Evolutionary conservation across 2,888 invertebrate species (phyloP).

Genomic region (Trachelus stipa): DNA sequence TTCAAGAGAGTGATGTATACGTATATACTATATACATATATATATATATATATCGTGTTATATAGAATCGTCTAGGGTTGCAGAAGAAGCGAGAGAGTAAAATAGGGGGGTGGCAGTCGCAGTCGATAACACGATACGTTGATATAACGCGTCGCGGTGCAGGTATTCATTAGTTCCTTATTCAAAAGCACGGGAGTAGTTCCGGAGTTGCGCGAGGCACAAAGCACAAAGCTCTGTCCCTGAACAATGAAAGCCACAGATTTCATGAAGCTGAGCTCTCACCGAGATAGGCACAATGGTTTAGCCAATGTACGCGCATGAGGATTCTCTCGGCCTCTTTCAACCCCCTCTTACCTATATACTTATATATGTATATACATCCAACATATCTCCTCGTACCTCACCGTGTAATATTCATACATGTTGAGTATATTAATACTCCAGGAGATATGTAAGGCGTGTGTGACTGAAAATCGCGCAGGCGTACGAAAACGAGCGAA

Average conservation of each 20-base stretch:
- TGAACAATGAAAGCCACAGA: conserved; percentile 63
- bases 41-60: neutral
- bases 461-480: conserved; percentile 37
- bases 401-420: conserved; percentile 60
- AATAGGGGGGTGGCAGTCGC: conserved; percentile 1
- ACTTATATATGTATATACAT: conserved; percentile 21
- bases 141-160: conserved; percentile 16
- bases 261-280: conserved; percentile 59
- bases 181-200: conserved; percentile 64
- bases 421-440: conserved; percentile 66
- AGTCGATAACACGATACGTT: conserved; percentile 12
- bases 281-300: conserved; percentile 64
- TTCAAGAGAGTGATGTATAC: neutral
- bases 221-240: conserved; percentile 63
- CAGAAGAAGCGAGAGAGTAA: neutral
- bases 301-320: conserved; percentile 55
- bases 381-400: too few relatives aligned
- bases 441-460: conserved; percentile 58
- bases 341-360: conserved; percentile 29
- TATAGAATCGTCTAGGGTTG: conserved; percentile 1
- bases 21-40: conserved; percentile 8
- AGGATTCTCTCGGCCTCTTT: conserved; percentile 23
- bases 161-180: conserved; percentile 66
- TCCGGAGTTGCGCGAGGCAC: conserved; percentile 60
- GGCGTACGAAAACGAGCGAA: conserved; percentile 22